Evolutionary conservation across 2,797 vertebrate species (phyloP).

Genomic region (Buceros bicornis): DNA sequence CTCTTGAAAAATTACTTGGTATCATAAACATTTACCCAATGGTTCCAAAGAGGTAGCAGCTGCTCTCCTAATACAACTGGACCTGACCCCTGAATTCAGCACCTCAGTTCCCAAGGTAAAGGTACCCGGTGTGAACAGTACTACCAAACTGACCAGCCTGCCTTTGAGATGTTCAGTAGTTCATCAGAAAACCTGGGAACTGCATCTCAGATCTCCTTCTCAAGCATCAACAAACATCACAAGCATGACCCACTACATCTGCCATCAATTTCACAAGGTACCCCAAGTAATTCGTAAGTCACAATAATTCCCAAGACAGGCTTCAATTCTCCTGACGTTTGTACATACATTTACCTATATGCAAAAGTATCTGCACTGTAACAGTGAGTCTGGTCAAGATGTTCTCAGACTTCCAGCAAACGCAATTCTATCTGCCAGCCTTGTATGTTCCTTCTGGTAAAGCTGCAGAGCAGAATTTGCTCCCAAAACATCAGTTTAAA

Average conservation of each 20-base stretch:
- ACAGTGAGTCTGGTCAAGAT: not conserved
- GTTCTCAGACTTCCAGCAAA: not conserved
- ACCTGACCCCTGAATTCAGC: not conserved
- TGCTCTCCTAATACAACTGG: not conserved
- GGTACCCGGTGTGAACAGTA: not conserved
- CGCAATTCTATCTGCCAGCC: not conserved
- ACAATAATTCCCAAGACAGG: fast-evolving
- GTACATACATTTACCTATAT: not conserved
- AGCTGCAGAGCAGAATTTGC: not conserved
- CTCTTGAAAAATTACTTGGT: not conserved
- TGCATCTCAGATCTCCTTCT: not conserved
- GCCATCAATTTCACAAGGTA: not conserved
- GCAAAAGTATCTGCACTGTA: not conserved
- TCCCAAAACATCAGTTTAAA: not conserved
- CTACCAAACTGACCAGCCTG: not conserved
- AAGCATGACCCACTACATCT: not conserved
- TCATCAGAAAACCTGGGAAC: not conserved
- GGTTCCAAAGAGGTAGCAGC: not conserved
- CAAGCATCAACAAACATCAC: not conserved
- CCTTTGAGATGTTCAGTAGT: not conserved
- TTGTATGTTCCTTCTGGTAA: not conserved
- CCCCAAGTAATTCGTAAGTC: not conserved
- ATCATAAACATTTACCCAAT: not conserved
- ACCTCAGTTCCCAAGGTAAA: not conserved
- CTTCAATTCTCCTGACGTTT: not conserved